A percentile compares a stretch with the other conserved stretches of the same genome.
phyloP scores from a whole-genome alignment of 1,140 invertebrate species.

The Reticulitermes speratus region DNA sequence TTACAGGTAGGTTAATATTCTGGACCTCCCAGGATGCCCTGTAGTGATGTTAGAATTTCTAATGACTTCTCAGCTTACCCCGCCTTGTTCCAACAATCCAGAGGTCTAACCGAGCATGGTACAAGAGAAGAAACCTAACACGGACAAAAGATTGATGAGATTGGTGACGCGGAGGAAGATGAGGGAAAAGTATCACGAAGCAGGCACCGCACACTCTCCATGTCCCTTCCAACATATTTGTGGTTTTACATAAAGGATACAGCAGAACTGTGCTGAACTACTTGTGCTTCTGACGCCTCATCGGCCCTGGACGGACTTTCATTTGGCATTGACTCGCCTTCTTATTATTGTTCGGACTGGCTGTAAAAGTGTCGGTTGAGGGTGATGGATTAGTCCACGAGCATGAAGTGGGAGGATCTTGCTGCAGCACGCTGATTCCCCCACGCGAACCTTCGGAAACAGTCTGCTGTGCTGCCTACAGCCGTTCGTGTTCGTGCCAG shows the following conservation, averaged over 20 bases:
- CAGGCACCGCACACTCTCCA: neutral
- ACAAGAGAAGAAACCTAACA: neutral
- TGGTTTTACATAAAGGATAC: neutral
- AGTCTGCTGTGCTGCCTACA: neutral
- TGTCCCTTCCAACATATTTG: neutral
- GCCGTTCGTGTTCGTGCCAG: no score
- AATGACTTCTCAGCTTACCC: slow-evolving; percentile 7
- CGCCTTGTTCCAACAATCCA: neutral
- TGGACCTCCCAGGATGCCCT: neutral
- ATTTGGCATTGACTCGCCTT: neutral
- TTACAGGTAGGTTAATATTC: neutral
- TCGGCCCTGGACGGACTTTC: neutral
- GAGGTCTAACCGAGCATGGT: neutral
- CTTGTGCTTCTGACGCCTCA: neutral
- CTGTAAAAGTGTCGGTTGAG: neutral
- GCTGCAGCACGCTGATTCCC: neutral
- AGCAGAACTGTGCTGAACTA: neutral
- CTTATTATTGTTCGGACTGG: slow-evolving; percentile 4
- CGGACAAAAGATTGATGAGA: neutral
- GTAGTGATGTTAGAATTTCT: slow-evolving; percentile 14
- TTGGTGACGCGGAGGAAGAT: neutral
- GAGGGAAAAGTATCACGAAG: neutral
- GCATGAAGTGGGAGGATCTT: neutral
- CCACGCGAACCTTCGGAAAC: neutral
- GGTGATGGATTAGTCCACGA: slow-evolving; percentile 4